Evolutionary conservation across 2,888 invertebrate genomes (phyloP).

Genomic region (Scaptomyza cyrtandrae): DNA sequence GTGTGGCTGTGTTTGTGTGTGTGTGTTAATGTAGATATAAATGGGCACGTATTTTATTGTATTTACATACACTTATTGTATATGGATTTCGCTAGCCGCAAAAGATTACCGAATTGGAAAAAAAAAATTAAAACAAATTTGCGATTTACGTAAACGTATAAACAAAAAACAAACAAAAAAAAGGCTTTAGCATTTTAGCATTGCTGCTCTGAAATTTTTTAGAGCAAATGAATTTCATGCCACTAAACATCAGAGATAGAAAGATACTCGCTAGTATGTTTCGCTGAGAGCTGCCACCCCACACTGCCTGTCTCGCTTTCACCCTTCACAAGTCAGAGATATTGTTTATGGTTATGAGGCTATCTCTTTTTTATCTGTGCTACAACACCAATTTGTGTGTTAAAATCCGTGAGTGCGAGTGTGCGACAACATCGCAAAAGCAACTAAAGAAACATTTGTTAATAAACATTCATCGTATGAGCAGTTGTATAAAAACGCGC

Average conservation of each 20-base stretch:
- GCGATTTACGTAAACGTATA: background rate
- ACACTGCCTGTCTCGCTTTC: constrained; percentile 26
- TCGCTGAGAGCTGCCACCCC: constrained; percentile 14
- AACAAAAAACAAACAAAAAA: background rate
- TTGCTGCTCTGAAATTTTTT: constrained; percentile 10
- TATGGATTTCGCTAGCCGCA: background rate
- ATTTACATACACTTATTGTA: background rate
- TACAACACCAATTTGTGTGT: constrained; percentile 23
- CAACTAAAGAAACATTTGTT: constrained; percentile 30
- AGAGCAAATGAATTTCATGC: constrained; percentile 39
- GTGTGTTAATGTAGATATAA: constrained; percentile 12
- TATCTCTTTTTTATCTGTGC: constrained; percentile 48
- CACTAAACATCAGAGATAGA: constrained; percentile 16
- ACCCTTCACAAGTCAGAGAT: background rate
- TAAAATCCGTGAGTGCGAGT: constrained; percentile 31
- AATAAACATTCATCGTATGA: constrained; percentile 34
- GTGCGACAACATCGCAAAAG: constrained; percentile 50
- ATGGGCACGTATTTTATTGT: background rate
- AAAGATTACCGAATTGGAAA: constrained; percentile 1
- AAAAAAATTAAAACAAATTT: constrained; percentile 1
- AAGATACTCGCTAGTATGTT: constrained; percentile 30
- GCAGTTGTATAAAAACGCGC: background rate
- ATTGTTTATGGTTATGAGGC: constrained; percentile 3
- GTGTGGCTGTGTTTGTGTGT: background rate
- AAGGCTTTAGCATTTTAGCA: constrained; percentile 1